These are phyloP conservation scores for Phenacoccus solenopsis DNA, from an alignment of 1,140 invertebrate species.

Conservation along the genomic window DNA sequence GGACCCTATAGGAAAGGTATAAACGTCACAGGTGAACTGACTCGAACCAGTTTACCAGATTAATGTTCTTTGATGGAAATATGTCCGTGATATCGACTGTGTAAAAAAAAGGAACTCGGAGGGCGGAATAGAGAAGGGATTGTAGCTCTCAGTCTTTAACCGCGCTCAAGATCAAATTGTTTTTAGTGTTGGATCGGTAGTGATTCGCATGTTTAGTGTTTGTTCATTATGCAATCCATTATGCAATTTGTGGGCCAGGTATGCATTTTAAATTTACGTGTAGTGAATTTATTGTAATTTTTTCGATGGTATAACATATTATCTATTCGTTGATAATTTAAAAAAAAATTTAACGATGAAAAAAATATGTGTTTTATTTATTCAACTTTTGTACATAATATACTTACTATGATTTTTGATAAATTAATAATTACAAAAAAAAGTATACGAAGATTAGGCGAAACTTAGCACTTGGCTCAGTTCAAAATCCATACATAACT, in stretches of 20 bases:
- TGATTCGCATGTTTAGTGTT: background rate
- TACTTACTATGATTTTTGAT: too few relatives aligned
- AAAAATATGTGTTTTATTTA: too few relatives aligned
- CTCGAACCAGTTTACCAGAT: constrained; percentile 14
- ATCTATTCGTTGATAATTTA: too few relatives aligned
- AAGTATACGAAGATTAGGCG: too few relatives aligned
- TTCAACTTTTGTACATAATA: too few relatives aligned
- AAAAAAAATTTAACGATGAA: too few relatives aligned
- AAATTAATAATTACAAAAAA: too few relatives aligned
- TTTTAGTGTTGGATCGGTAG: background rate
- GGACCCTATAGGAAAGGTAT: background rate
- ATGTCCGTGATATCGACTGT: background rate
- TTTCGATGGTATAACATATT: too few relatives aligned
- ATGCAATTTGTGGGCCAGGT: background rate
- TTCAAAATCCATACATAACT: too few relatives aligned
- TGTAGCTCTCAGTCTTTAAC: background rate
- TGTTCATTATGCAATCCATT: background rate
- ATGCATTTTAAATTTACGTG: background rate
- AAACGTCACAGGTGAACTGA: constrained; percentile 5
- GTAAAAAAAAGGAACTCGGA: background rate
- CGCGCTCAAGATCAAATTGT: background rate
- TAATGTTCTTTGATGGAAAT: constrained; percentile 14
- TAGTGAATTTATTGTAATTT: too few relatives aligned
- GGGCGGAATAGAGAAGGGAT: constrained; percentile 4
- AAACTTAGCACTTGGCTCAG: too few relatives aligned